Evolutionary conservation across 1,140 invertebrate species (phyloP).

Genomic region (Anastatus disparis): DNA sequence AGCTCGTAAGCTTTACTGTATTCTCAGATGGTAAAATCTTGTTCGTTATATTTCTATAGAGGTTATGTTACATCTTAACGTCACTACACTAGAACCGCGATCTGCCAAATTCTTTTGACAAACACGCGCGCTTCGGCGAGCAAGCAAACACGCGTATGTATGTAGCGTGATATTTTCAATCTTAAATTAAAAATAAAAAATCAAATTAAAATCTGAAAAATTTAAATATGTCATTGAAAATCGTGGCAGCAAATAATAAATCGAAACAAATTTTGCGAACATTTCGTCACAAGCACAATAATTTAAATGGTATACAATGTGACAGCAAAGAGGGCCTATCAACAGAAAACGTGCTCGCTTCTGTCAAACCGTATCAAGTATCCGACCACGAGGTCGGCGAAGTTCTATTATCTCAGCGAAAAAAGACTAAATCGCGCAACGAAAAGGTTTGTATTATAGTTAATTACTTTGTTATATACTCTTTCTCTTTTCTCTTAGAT

Average conservation of each 20-base stretch:
- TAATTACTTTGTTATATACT: too few relatives aligned
- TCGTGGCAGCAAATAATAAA: background rate
- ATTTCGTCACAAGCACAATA: background rate
- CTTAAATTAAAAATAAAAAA: background rate
- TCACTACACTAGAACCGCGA: conserved; percentile 14
- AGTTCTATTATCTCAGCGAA: background rate
- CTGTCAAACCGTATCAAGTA: conserved; percentile 18
- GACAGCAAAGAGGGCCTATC: too few relatives aligned
- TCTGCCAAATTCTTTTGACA: conserved; percentile 30
- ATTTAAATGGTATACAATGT: too few relatives aligned
- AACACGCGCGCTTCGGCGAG: conserved; percentile 4
- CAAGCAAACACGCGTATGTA: background rate
- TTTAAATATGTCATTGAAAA: too few relatives aligned
- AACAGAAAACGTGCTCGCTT: conserved; percentile 21
- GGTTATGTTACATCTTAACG: conserved; percentile 19
- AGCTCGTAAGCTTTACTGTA: too few relatives aligned
- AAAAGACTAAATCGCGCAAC: background rate
- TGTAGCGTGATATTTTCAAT: conserved; percentile 15
- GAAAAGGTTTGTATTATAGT: background rate
- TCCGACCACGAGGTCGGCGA: conserved; percentile 1
- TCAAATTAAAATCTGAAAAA: too few relatives aligned
- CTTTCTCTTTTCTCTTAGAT: too few relatives aligned
- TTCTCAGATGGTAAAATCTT: too few relatives aligned
- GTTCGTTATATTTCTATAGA: too few relatives aligned
- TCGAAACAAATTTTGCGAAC: background rate